phyloP scores from a whole-genome alignment of 2,797 vertebrate species.

The Selene dorsalis region DNA sequence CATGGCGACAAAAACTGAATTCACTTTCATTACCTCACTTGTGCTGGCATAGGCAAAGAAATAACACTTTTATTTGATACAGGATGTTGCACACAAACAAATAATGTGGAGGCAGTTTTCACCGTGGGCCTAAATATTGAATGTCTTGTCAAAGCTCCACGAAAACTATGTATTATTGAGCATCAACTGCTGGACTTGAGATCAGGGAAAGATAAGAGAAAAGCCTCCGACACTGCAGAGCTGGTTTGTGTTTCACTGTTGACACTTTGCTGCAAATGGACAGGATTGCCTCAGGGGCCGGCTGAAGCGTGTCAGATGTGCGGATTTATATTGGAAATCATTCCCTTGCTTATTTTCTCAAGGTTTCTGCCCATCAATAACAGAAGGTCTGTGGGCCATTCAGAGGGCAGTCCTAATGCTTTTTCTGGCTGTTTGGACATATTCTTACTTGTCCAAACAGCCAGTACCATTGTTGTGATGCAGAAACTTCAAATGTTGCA shows the following conservation, averaged over 20 bases:
- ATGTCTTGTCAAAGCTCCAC: conserved; percentile 30
- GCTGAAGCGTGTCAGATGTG: conserved; percentile 68
- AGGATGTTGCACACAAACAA: conserved; percentile 29
- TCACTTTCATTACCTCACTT: conserved; percentile 26
- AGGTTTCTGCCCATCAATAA: conserved; percentile 73
- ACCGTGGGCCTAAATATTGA: conserved; percentile 23
- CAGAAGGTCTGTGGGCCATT: conserved; percentile 58
- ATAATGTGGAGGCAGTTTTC: conserved; percentile 26
- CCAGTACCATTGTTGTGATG: too few relatives aligned
- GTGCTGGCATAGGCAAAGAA: conserved; percentile 10
- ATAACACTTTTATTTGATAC: conserved; percentile 37
- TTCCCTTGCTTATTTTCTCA: conserved; percentile 73
- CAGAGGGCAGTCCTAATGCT: conserved; percentile 34
- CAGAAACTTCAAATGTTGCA: too few relatives aligned
- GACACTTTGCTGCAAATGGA: conserved; percentile 66
- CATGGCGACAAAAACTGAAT: conserved; percentile 10
- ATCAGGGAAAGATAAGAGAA: conserved; percentile 36
- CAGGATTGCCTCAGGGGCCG: conserved; percentile 67
- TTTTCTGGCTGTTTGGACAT: conserved; percentile 42
- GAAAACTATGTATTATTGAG: conserved; percentile 39
- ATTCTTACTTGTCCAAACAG: too few relatives aligned
- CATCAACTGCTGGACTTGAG: conserved; percentile 28
- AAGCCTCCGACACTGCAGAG: conserved; percentile 38
- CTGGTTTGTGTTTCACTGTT: conserved; percentile 56
- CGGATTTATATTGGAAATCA: conserved; percentile 81